Base-by-base conservation (phyloP, 1,140 invertebrate species). In the Drosophila grimshawi region DNA sequence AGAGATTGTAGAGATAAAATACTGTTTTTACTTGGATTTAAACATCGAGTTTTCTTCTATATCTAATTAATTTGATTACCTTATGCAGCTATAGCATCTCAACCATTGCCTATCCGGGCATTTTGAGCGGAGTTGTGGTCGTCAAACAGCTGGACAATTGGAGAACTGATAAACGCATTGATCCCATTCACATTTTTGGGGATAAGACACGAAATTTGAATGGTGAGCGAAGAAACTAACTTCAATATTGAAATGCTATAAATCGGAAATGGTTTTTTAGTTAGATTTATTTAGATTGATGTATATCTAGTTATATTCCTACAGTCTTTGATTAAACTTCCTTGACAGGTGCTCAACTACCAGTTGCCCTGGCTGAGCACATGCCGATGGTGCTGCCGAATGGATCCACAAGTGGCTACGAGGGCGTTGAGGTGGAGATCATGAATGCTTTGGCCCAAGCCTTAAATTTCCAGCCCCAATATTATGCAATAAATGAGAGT, bases 21-120 rank as follows among this genome's bases (percentile, higher is more conserved):
- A 19, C 0, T 19, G 19, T 19, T 19, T 19, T 19, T 19, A 19
- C 19, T 19, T 19, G 19, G 19, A 19, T 19, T 19, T 19, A 0
- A 19, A 19, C 2, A 19, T 19, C 19, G 19, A 19, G 19, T 19
- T 19, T 19, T 19, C 2, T 19, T 19, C 19, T 8, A 5, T 7
- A 32, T 30, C n/a, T 32, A 11, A 3, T 39, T 52, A 19, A 57
- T 3, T 10, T 2, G 1, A 11, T 19, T 5, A 30, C 8, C n/a
- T 11, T 0, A 29, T 6, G 0, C 6, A 91, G 90, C 8, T 91
- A 67, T 8, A 90, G 46, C 19, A 82, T 97, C 0, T 94, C 94
- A 4, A 96, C 96, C 0, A 94, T 96, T 5, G 95, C 95, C 1
- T 97, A 95, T 92, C 96, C 96, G 2, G 83, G 78, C n/a, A 86